Percentiles rank a stretch among this genome's conserved stretches.
Conservation (phyloP, 2,113 vertebrate genomes). For the Tachysurus fulvidraco region DNA sequence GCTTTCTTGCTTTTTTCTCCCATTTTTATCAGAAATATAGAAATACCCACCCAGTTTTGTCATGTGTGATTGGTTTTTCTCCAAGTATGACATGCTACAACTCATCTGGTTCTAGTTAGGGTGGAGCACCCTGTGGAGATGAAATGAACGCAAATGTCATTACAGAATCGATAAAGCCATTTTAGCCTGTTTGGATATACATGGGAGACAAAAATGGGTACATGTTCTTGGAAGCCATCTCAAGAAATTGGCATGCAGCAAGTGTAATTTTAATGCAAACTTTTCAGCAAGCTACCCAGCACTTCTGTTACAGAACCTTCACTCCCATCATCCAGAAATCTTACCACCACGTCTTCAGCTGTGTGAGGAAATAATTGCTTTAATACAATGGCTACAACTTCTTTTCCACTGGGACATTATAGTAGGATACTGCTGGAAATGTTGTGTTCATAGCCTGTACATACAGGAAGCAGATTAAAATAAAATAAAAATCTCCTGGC, state of each 20-base stretch:
- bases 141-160: conserved; percentile 73
- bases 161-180: conserved; percentile 72
- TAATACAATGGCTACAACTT: conserved; percentile 26
- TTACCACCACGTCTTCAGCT: conserved; percentile 52
- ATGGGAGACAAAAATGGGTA: conserved; percentile 52
- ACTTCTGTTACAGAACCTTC: conserved; percentile 45
- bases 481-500: background rate
- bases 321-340: conserved; percentile 57
- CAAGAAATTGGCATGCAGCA: background rate
- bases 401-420: background rate
- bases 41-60: conserved; percentile 80
- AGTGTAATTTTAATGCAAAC: background rate
- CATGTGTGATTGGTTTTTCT: conserved; percentile 79
- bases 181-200: conserved; percentile 62
- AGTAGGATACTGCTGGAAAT: background rate
- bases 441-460: background rate
- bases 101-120: conserved; percentile 82
- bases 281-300: background rate
- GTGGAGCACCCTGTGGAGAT: conserved; percentile 77
- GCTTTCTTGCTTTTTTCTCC: conserved; percentile 71
- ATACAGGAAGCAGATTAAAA: background rate
- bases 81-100: conserved; percentile 82
- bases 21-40: conserved; percentile 79
- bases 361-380: conserved; percentile 50
- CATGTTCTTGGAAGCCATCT: background rate